These are phyloP conservation scores for Aleiodes testaceus DNA, from an alignment of 2,888 invertebrate genomes.

Conservation along the genomic window DNA sequence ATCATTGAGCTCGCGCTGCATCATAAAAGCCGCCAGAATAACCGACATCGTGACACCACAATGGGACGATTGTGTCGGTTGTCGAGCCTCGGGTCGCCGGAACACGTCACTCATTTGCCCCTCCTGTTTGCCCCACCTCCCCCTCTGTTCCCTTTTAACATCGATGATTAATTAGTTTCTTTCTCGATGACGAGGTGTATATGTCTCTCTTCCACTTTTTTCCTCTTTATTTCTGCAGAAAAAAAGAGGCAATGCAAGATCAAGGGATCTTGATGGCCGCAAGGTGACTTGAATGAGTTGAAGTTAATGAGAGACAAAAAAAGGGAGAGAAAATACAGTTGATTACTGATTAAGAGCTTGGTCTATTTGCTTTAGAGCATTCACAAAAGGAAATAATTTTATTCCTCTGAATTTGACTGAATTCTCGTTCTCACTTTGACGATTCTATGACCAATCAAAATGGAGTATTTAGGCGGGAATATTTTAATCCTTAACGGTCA, in stretches of 20 bases:
- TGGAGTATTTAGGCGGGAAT: no score
- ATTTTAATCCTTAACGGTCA: no score
- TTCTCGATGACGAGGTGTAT: conserved; percentile 47
- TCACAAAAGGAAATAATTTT: no score
- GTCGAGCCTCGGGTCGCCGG: conserved; percentile 21
- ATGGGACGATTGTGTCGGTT: conserved; percentile 24
- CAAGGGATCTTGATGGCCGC: conserved; percentile 14
- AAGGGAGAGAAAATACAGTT: neutral
- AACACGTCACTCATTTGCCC: conserved; percentile 30
- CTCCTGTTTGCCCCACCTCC: conserved; percentile 8
- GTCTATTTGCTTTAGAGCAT: no score
- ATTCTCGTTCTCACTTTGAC: no score
- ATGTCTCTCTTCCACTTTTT: conserved; percentile 10
- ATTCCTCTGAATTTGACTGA: no score
- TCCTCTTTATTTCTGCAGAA: neutral
- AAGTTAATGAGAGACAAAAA: neutral
- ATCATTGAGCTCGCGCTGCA: conserved; percentile 47
- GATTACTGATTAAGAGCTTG: neutral
- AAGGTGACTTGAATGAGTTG: conserved; percentile 22
- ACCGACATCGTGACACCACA: conserved; percentile 26
- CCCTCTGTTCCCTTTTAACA: conserved; percentile 43
- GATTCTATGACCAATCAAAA: no score
- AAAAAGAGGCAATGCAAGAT: neutral
- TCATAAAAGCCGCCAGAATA: conserved; percentile 35
- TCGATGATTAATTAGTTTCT: conserved; percentile 54